Base-by-base conservation (phyloP, 2,888 invertebrate genomes). In the Zonitis immaculata region DNA sequence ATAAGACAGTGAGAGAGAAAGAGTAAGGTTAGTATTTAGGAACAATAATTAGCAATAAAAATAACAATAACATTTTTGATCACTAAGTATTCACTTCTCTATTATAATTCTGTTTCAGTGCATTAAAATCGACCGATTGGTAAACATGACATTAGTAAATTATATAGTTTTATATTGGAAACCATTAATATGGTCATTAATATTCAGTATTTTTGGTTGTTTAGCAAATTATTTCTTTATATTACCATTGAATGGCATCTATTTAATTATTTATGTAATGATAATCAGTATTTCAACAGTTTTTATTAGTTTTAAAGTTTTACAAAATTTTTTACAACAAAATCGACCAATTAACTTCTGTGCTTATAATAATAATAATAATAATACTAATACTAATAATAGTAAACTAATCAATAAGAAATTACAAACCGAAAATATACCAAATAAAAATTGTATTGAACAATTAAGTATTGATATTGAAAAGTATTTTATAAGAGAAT, bases 271-370 rank as follows among this genome's bases (percentile, higher is more conserved):
- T 20, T 52, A 56, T 44, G 39, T 56, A 8, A 6, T 56, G 9
- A 16, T 46, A n/a, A 42, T 56, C n/a, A 32, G 32, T 6, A 25
- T 56, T 9, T 42, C 47, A 11, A 52, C 45, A 6, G 49, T 49
- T 32, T 76, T 77, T 60, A 53, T 78, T 42, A 80, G 81, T 69
- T 79, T 81, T 65, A 76, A 77, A 61, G 74, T 77, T 65, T 76
- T 83, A 22, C 80, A 82, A 64, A 79, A 78, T 74, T 65, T 82
- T 51, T 67, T 83, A 47, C 74, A 73, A 55, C 81, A 79, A 60
- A 80, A 79, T 35, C 35, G 35, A 62, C 81, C 82, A 6, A 44
- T 48, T 1, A 54, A 51, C 8, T 8, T 52, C 9, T 27, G 44
- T 18, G 12, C 7, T 7, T 16, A 28, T 4, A 8, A 9, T 9